phyloP scores from a whole-genome alignment of 2,113 vertebrate genomes.

The Mola mola region DNA sequence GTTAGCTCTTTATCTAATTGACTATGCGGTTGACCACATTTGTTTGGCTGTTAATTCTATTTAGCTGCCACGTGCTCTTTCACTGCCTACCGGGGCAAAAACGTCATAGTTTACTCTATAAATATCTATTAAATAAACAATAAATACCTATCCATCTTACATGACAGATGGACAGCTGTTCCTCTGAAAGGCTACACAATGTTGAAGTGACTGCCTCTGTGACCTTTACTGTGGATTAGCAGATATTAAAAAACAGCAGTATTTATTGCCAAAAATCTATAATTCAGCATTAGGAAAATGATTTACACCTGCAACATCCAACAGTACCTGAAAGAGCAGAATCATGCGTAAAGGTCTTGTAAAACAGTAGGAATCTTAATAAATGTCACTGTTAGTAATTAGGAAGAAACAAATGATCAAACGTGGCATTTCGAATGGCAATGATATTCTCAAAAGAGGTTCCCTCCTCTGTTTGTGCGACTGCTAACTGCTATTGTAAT shows the following conservation, averaged over 20 bases:
- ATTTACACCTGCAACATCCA: not conserved
- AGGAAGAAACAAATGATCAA: constrained; percentile 50
- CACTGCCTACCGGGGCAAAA: no score
- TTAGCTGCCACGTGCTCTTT: no score
- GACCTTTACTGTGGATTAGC: not conserved
- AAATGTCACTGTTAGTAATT: constrained; percentile 63
- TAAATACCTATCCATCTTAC: no score
- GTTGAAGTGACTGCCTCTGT: not conserved
- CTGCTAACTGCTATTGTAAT: not conserved
- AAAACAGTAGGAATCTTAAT: constrained; percentile 46
- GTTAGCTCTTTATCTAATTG: no score
- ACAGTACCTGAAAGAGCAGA: constrained; percentile 18
- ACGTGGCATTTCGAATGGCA: constrained; percentile 39
- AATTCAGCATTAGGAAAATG: no score
- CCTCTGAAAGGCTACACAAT: not conserved
- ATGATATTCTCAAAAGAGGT: constrained; percentile 6
- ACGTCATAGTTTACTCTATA: no score
- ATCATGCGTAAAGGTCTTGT: constrained; percentile 58
- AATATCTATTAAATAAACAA: no score
- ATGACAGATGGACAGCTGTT: not conserved
- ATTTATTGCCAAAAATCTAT: no score
- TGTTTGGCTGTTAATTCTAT: no score
- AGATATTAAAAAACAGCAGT: not conserved
- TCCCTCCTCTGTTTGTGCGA: constrained; percentile 21
- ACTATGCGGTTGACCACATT: no score